These are phyloP conservation scores for Pholis gunnellus DNA, from an alignment of 2,113 vertebrate species.

Conservation along the genomic window DNA sequence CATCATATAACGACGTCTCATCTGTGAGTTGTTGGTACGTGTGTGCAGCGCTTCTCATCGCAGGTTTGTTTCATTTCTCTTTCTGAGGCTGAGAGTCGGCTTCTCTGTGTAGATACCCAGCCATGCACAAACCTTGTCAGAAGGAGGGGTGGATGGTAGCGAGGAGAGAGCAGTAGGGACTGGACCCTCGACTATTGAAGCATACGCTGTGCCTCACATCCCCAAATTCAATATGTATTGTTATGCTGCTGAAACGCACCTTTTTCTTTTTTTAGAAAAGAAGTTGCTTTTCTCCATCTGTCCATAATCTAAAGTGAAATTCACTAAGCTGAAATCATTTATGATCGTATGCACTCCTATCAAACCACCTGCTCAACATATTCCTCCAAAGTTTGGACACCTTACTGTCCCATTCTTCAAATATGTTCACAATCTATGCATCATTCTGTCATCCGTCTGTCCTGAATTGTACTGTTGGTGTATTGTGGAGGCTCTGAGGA, in stretches of 20 bases:
- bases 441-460: too few species aligned
- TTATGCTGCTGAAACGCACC: too few species aligned
- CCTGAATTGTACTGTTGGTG: too few species aligned
- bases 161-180: neutral
- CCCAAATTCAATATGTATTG: neutral
- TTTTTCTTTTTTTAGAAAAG: too few species aligned
- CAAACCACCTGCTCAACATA: too few species aligned
- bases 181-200: neutral
- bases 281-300: neutral
- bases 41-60: neutral
- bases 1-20: neutral
- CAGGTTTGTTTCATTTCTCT: conserved; percentile 37
- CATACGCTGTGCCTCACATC: neutral
- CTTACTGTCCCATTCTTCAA: too few species aligned
- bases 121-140: conserved; percentile 17
- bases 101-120: neutral
- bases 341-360: too few species aligned
- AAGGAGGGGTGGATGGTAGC: neutral
- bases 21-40: neutral
- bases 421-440: too few species aligned
- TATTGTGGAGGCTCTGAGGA: too few species aligned
- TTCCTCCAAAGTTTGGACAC: too few species aligned
- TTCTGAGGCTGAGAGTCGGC: neutral
- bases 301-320: neutral
- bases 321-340: neutral